phyloP scores from a whole-genome alignment of 2,888 invertebrate species.

The Caenorhabditis sulstoni region DNA sequence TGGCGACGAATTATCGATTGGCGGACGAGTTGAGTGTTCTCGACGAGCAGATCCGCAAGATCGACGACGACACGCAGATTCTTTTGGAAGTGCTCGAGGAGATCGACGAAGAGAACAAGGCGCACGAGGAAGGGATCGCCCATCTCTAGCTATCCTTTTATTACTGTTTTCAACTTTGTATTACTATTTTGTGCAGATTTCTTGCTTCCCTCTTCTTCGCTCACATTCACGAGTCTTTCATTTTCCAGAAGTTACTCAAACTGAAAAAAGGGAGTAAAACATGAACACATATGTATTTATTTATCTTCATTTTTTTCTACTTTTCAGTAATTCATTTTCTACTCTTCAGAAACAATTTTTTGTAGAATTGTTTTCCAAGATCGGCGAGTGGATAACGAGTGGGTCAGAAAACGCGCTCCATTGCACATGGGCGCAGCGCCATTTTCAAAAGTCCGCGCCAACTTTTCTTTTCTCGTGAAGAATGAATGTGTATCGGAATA shows the following conservation, averaged over 20 bases:
- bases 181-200: constrained; percentile 24
- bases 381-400: too few relatives aligned
- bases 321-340: too few relatives aligned
- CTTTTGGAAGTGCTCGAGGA: constrained; percentile 39
- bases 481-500: too few relatives aligned
- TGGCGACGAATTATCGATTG: constrained; percentile 10
- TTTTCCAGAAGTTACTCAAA: constrained; percentile 6
- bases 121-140: constrained; percentile 18
- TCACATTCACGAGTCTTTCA: neutral
- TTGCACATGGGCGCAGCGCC: constrained; percentile 7
- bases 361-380: too few relatives aligned
- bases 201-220: constrained; percentile 1
- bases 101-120: constrained; percentile 33
- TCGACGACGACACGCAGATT: constrained; percentile 33
- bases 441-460: constrained; percentile 1
- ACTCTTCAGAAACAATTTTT: too few relatives aligned
- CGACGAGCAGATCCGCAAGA: constrained; percentile 16
- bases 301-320: too few relatives aligned
- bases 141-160: constrained; percentile 20
- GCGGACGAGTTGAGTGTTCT: constrained; percentile 14
- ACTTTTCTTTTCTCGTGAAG: neutral
- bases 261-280: too few relatives aligned
- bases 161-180: neutral
- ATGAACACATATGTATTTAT: too few relatives aligned
- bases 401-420: constrained; percentile 5